These are phyloP conservation scores for Ameiurus melas DNA, from an alignment of 2,113 vertebrate species.

Conservation along the genomic window DNA sequence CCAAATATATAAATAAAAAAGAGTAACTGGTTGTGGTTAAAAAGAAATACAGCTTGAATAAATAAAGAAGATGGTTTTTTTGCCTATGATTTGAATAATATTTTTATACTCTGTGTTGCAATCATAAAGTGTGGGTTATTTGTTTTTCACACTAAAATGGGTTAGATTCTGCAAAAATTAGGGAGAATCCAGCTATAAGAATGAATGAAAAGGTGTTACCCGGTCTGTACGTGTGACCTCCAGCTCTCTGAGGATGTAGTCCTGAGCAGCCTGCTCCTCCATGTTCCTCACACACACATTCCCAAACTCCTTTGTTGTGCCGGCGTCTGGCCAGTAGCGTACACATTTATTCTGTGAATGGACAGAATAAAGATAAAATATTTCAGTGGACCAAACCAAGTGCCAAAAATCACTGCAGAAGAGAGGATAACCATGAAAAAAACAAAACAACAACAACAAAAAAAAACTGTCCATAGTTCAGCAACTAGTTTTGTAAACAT, in stretches of 20 bases:
- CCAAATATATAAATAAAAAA: neutral
- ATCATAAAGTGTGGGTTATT: too few relatives aligned
- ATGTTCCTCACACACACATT: slow-evolving; percentile 70
- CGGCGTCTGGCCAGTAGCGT: slow-evolving; percentile 80
- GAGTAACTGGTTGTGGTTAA: neutral
- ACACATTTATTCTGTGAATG: slow-evolving; percentile 84
- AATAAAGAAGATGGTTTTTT: neutral
- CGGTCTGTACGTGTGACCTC: slow-evolving; percentile 73
- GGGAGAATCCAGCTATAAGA: neutral
- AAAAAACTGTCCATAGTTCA: neutral
- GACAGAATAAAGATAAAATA: neutral
- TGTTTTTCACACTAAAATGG: neutral
- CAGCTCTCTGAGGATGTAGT: slow-evolving; percentile 80
- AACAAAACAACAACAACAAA: neutral
- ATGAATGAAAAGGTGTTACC: slow-evolving; percentile 64
- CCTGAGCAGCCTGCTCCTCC: slow-evolving; percentile 75
- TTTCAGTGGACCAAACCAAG: neutral
- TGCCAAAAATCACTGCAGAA: neutral
- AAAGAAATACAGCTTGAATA: neutral
- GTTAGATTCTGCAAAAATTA: neutral
- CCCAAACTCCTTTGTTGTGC: slow-evolving; percentile 73
- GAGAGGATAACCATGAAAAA: neutral
- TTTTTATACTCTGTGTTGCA: neutral
- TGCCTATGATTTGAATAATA: neutral
- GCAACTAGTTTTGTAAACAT: neutral